A percentile compares a stretch with the other conserved stretches of the same genome.
Evolutionary conservation across 2,113 vertebrate genomes (phyloP).

Genomic region (Ibidorhyncha struthersii): DNA sequence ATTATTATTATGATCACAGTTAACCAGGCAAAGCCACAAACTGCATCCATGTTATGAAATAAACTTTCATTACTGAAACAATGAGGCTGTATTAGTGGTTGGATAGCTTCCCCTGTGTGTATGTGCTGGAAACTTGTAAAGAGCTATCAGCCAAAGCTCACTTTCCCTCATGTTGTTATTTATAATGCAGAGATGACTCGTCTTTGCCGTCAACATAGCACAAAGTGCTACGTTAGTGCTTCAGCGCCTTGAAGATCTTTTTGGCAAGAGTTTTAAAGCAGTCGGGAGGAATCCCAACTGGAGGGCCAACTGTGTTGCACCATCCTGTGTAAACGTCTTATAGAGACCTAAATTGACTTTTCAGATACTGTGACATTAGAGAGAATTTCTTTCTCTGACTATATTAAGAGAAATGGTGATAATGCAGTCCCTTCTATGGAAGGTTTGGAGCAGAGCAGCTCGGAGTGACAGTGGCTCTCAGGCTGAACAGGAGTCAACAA

Average conservation of each 20-base stretch:
- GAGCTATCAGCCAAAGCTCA: not conserved
- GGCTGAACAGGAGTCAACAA: not conserved
- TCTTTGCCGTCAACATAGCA: not conserved
- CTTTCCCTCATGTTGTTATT: not conserved
- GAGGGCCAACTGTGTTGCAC: not conserved
- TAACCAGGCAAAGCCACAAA: not conserved
- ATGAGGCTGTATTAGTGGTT: not conserved
- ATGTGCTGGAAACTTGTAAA: not conserved
- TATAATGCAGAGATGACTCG: not conserved
- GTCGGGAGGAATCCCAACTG: not conserved
- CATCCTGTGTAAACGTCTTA: not conserved
- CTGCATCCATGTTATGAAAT: not conserved
- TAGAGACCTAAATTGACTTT: not conserved
- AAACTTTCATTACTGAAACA: not conserved
- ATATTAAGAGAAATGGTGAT: not conserved
- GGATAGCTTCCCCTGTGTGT: not conserved
- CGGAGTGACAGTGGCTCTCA: not conserved
- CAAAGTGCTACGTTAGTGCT: not conserved
- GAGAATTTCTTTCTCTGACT: not conserved
- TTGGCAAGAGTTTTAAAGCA: not conserved
- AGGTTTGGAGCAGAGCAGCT: not conserved
- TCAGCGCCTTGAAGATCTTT: not conserved
- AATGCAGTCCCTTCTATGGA: not conserved
- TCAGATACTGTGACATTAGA: not conserved
- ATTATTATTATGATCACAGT: not conserved